Evolutionary conservation across 2,113 vertebrate species (phyloP), one percentile per base, ranked within the genome.

Genomic region (Pedionomus torquatus): DNA sequence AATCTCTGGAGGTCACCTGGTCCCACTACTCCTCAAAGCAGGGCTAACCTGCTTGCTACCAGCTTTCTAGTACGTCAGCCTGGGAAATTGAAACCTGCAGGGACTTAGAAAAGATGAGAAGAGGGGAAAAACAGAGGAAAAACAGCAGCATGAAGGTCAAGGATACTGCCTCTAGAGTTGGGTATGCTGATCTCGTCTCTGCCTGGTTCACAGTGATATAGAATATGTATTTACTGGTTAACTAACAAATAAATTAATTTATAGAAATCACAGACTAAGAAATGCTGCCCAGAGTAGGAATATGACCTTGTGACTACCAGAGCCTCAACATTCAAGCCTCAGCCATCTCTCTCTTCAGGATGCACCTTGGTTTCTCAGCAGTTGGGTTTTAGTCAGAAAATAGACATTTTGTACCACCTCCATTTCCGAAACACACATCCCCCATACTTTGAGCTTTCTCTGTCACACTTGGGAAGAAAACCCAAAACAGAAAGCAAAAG

Each of bases 401-500:
- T 17, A 71, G 55, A 82, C 13, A 2, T 60, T 68, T 84, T 57
- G 65, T 72, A 35, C 69, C 57, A 61, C 35, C 75, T 89, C 65
- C 33, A 41, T 80, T 92, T 93, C 66, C 86, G 70, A 92, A 92
- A 76, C 18, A 33, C 15, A 9, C 7, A 0, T 80, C 24, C 44
- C 28, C 24, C 12, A 17, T 37, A 60, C 61, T 93, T 93, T 16
- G 63, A 87, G 10, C 65, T 90, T 88, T 54, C 43, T 78, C 52
- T 94, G 83, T 92, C 91, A 89, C 55, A 91, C 21, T 0, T 26
- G 48, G 13, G 66, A 14, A 1, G 61, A 95, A 91, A 85, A 70
- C 5, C 15, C 31, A 60, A 88, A 92, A 31, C 61, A 90, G 58
- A 92, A 92, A 86, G 68, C 60, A 78, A 84, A 96, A 92, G 94